Percentiles rank a stretch among this genome's conserved stretches.
phyloP scores from a whole-genome alignment of 2,888 invertebrate genomes.

The Cephalotes varians region DNA sequence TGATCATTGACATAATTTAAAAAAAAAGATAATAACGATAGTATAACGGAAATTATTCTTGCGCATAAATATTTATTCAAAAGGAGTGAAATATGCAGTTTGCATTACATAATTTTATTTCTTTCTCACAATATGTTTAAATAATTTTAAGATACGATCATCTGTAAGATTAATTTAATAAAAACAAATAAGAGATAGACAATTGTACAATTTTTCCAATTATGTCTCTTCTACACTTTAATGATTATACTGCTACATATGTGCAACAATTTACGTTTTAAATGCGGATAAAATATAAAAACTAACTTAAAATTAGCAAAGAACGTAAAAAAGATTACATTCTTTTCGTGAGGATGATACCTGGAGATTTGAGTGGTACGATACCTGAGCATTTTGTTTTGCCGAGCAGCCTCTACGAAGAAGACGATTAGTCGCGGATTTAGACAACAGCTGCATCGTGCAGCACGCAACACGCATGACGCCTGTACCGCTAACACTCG shows the following conservation, averaged over 20 bases:
- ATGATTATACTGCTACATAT: neutral
- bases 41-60: neutral
- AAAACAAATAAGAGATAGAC: neutral
- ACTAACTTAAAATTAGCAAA: neutral
- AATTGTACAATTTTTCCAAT: neutral
- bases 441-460: conserved; percentile 49
- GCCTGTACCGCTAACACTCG: conserved; percentile 27
- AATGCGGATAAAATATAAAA: neutral
- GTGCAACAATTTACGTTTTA: neutral
- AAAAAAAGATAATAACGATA: neutral
- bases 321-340: neutral
- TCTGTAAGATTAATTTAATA: neutral
- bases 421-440: conserved; percentile 51
- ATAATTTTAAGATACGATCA: neutral
- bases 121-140: neutral
- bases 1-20: neutral
- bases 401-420: conserved; percentile 24
- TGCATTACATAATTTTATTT: neutral
- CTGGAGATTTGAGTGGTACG: neutral
- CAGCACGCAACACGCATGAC: conserved; percentile 14
- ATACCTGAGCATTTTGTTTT: conserved; percentile 28
- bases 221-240: neutral
- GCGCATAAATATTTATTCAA: neutral
- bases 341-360: neutral
- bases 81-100: neutral